Percentiles rank a stretch among this genome's conserved stretches.
Evolutionary conservation across 2,113 vertebrate species (phyloP).

Genomic region (Pithys albifrons): DNA sequence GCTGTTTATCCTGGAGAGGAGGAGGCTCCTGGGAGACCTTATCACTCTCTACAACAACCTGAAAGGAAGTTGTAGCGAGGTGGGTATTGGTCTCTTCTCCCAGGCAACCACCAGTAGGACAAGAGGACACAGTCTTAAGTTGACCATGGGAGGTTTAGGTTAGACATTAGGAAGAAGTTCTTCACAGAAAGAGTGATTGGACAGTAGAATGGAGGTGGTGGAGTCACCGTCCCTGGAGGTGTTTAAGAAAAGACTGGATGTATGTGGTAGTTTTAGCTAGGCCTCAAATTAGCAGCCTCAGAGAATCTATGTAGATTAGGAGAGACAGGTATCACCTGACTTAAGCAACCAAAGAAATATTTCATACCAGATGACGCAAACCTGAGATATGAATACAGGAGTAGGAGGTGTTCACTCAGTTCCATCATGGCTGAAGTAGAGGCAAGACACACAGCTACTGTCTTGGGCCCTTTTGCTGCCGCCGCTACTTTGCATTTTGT

Average conservation of each 20-base stretch:
- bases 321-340: no score
- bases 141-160: background rate
- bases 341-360: no score
- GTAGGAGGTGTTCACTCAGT: no score
- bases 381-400: no score
- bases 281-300: no score
- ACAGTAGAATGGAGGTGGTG: background rate
- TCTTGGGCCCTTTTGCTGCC: no score
- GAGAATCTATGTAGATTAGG: no score
- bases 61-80: background rate
- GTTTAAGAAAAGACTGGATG: background rate
- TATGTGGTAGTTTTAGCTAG: no score
- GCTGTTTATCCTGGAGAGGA: background rate
- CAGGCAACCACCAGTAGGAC: background rate
- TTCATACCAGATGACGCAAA: no score
- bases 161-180: background rate
- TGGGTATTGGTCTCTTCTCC: background rate
- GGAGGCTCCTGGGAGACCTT: background rate
- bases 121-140: background rate
- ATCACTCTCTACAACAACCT: background rate
- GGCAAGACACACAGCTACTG: no score
- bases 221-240: background rate
- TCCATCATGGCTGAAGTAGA: no score
- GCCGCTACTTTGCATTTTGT: no score
- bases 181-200: background rate